Evolutionary conservation across 2,113 vertebrate genomes (phyloP), one percentile per base, ranked within the genome.

Genomic region (Trinectes maculatus): DNA sequence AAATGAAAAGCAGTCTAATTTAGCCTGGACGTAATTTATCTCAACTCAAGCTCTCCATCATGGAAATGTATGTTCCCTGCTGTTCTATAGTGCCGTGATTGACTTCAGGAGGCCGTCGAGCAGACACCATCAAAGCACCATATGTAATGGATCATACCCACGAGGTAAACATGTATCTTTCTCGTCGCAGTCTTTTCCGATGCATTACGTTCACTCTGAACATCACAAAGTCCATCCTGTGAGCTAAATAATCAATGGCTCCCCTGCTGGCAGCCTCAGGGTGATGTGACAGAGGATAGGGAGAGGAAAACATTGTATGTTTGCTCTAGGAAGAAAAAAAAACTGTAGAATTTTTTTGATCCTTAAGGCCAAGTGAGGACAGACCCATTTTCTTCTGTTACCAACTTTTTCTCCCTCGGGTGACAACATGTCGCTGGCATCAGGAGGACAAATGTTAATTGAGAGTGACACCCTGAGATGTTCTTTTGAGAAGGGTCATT

Each of bases 371-470:
- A 65, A 61, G 22, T 8, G 28, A 40, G 67, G 56, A 71, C 47
- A 53, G 33, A 71, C 37, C 47, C 60, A 55, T 87, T 84, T 74
- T 67, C 72, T 48, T 60, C 42, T 48, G 68, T 82, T 68, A 72
- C 73, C 46, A 74, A 74, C 54, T 75, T 80, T 70, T 64, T 65
- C 60, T 79, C 79, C 72, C 56, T 39, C 48, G 63, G 64, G 74
- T 86, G 82, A 85, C 77, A 89, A 80, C 40, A 78, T 70, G 70
- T 82, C 72, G 52, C 28, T 43, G 53, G 69, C 51, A 29, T 81
- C 83, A 77, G 52, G 66, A 66, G 81, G 67, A 83, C 63, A 77
- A 80, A 85, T 83, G 83, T 86, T 82, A 87, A 88, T 83, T 83
- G 79, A 82, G 64, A 81, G 31, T 47, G 80, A 85, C 69, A 85